Conservation (phyloP, 1,140 invertebrate genomes). For the Trissolcus basalis region DNA sequence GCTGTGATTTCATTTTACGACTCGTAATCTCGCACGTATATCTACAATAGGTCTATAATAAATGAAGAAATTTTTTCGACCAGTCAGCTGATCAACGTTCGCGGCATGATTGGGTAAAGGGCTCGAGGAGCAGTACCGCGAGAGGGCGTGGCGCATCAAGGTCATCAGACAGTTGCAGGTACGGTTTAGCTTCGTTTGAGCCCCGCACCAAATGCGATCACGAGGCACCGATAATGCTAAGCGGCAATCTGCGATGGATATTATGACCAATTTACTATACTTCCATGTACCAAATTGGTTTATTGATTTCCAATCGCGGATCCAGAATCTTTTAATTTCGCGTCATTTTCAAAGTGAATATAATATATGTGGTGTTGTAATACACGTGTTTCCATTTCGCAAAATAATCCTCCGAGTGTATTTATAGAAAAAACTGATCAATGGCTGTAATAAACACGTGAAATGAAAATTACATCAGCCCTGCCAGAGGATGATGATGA, state of each 20-base stretch:
- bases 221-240: constrained; percentile 33
- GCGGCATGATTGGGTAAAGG: constrained; percentile 52
- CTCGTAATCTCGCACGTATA: constrained; percentile 53
- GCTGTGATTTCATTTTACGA: constrained; percentile 58
- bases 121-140: constrained; percentile 52
- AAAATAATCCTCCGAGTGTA: no score
- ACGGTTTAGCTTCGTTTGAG: constrained; percentile 35
- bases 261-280: constrained; percentile 28
- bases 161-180: constrained; percentile 58
- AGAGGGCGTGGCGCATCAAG: constrained; percentile 60
- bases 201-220: constrained; percentile 37
- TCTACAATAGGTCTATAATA: constrained; percentile 59
- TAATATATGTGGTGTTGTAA: no score
- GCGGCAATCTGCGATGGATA: constrained; percentile 8
- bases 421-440: no score
- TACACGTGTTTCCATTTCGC: no score
- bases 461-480: no score
- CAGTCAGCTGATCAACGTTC: constrained; percentile 58
- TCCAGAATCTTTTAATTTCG: no score
- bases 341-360: no score
- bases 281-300: constrained; percentile 23
- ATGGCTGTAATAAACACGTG: no score
- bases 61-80: constrained; percentile 59
- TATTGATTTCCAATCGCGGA: constrained; percentile 17
- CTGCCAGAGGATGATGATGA: no score